Conservation (phyloP, 2,888 invertebrate genomes). For the Masnerella sp. region DNA sequence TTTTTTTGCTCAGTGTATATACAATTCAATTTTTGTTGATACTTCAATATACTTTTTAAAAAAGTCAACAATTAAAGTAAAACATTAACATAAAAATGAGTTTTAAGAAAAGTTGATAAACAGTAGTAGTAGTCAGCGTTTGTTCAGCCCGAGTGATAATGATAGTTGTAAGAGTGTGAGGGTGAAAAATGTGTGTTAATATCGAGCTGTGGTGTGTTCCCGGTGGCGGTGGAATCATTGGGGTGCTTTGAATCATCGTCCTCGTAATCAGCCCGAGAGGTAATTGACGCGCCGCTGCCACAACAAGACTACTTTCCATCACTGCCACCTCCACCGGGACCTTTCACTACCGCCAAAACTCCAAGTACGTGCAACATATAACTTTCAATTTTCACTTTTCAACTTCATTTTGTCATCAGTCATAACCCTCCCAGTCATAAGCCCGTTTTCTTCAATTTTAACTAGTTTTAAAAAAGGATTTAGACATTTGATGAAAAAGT, state of each 20-base stretch:
- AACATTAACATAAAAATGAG: too few species aligned
- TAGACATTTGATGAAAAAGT: too few species aligned
- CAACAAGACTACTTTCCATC: conserved; percentile 78
- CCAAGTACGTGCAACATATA: conserved; percentile 79
- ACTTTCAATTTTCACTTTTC: conserved; percentile 16
- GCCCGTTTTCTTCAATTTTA: too few species aligned
- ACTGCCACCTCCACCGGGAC: conserved; percentile 80
- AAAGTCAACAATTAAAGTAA: too few species aligned
- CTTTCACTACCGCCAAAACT: conserved; percentile 79
- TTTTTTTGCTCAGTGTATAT: too few species aligned
- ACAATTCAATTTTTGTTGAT: too few species aligned
- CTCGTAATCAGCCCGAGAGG: conserved; percentile 70
- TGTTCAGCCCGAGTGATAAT: conserved; percentile 24
- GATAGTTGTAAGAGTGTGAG: conserved; percentile 22
- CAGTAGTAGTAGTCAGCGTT: conserved; percentile 10
- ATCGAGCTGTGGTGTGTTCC: conserved; percentile 71
- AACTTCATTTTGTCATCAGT: too few species aligned
- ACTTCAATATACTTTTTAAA: too few species aligned
- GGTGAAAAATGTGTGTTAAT: conserved; percentile 36
- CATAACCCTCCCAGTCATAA: too few species aligned
- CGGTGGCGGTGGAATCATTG: conserved; percentile 72
- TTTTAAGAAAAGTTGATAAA: background rate
- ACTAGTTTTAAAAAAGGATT: too few species aligned
- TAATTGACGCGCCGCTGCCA: conserved; percentile 73
- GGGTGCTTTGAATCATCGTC: conserved; percentile 66